Evolutionary conservation across 2,113 vertebrate species (phyloP), one percentile per base, ranked within the genome.

Genomic region (Channa argus): DNA sequence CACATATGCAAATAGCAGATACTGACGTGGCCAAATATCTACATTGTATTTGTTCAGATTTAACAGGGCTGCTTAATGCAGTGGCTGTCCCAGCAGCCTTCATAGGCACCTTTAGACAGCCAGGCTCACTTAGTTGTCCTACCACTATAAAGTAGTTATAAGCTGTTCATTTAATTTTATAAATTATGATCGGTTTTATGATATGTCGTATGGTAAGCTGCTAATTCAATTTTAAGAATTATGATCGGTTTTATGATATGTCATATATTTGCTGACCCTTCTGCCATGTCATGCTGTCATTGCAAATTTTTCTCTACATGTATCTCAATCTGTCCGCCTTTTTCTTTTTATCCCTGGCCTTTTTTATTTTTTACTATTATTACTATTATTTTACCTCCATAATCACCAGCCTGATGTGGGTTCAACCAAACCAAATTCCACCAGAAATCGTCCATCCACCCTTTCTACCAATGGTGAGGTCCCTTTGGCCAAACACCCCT

Each of bases 381-480:
- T 63, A 24, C 79, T 72, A 61, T 81, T 72, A 14, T 67, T 72
- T 77, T n/a, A 69, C 79, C 71, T 66, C 43, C 74, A 86, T 80
- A 60, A 65, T 79, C 84, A 84, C 87, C 94, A 98, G 96, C 91
- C 94, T 90, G 93, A 95, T 38, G 89, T 86, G 70, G 85, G 92
- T 79, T 77, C 90, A 50, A 59, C 89, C 81, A 97, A 96, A 93
- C 79, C 95, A 79, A 92, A 91, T 92, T 51, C 89, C 88, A 59
- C 87, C 82, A 98, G 95, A 91, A 89, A 94, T 89, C 95, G 94
- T 89, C 93, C 94, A 72, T 86, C 87, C 77, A 92, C 91, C 34
- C 84, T 94, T 80, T 77, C 94, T 70, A 88, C 90, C 82, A 89
- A 89, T 92, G 87, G 82, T 8, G 87, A 87, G 80, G 87, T 90